Conservation (phyloP, 2,113 vertebrate genomes). For the Aspiorhynchus laticeps region DNA sequence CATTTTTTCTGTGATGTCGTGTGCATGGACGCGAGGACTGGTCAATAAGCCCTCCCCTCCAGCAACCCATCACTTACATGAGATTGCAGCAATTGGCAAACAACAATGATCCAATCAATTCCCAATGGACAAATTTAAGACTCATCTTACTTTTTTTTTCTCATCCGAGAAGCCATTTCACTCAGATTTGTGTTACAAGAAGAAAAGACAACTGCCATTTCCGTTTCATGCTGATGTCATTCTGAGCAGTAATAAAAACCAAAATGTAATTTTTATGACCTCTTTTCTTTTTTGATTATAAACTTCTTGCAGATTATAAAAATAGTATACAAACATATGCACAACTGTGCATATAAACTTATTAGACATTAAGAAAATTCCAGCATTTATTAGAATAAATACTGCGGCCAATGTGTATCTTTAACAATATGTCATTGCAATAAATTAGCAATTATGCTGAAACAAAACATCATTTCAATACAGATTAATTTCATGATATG, state of each 20-base stretch:
- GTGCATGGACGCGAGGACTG: neutral
- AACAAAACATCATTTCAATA: neutral
- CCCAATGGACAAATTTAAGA: neutral
- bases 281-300: neutral
- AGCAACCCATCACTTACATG: neutral
- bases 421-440: neutral
- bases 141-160: neutral
- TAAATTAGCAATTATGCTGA: neutral
- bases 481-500: neutral
- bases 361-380: neutral
- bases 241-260: neutral
- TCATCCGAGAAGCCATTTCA: neutral
- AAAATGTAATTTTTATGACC: neutral
- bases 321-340: neutral
- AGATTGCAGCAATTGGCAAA: conserved; percentile 12
- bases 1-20: neutral
- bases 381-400: neutral
- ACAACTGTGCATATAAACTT: neutral
- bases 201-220: neutral
- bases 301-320: neutral
- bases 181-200: neutral
- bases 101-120: neutral
- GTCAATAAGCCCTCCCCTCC: conserved; percentile 14
- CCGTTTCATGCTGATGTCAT: neutral
- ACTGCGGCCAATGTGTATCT: neutral